These are phyloP conservation scores for Aegithalos caudatus DNA, from an alignment of 2,113 vertebrate genomes.

Conservation along the genomic window DNA sequence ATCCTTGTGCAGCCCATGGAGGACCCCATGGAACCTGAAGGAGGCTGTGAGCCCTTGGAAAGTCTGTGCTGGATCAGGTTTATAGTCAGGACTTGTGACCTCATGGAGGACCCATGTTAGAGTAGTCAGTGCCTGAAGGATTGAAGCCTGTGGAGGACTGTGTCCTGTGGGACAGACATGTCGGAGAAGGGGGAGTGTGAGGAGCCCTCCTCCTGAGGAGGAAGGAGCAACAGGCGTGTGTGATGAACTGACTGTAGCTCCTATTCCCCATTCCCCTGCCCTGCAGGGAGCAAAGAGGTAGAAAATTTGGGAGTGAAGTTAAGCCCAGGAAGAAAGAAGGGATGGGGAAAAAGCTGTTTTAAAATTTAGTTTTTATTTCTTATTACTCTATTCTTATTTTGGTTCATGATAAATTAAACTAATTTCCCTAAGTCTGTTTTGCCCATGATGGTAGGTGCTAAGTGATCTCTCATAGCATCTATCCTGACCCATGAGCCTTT, in stretches of 20 bases:
- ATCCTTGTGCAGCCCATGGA: background rate
- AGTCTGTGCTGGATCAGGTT: background rate
- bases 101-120: accelerated
- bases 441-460: background rate
- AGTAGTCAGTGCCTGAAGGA: background rate
- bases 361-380: background rate
- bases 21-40: background rate
- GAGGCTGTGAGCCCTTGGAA: background rate
- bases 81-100: background rate
- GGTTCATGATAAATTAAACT: background rate
- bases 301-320: background rate
- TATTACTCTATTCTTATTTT: background rate
- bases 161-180: background rate
- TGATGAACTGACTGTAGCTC: background rate
- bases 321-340: background rate
- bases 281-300: background rate
- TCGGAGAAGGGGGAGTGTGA: background rate
- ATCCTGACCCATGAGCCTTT: background rate
- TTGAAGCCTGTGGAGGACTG: background rate
- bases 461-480: background rate
- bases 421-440: background rate
- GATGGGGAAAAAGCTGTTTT: background rate
- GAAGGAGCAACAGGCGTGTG: accelerated
- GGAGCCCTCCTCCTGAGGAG: background rate
- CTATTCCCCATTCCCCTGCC: background rate